Base-by-base conservation (phyloP, 2,113 vertebrate species). In the Lophotis ruficrista region DNA sequence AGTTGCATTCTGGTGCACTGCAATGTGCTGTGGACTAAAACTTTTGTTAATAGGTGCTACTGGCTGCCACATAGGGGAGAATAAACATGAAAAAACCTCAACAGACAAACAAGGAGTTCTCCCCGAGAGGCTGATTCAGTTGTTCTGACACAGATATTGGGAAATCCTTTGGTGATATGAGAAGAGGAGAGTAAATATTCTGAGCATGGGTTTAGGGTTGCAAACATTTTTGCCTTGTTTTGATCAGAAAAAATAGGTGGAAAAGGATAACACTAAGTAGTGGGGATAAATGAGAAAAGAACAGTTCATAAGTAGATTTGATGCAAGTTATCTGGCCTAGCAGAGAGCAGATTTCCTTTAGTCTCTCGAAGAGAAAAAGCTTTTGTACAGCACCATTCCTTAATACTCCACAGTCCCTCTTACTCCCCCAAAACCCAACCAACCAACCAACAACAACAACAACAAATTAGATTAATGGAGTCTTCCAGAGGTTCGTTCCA, bases 331-430 rank as follows among this genome's bases (percentile, higher is more conserved):
- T 27, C 19, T 78, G 27, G 23, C 6, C 47, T 69, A 84, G 25
- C 16, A 65, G 54, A 53, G 17, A 30, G 12, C 7, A 50, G 27
- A 15, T 69, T 56, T 94, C 23, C 30, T 89, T 48, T 23, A 47
- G 62, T 60, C 17, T 64, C 54, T 89, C 25, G 27, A 31, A 50
- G 28, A 68, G 7, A 38, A 1, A 50, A 23, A 79, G 3, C 2
- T 72, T 69, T 64, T 77, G 10, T 47, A 56, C 18, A 28, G 10
- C 43, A 60, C 4, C 14, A 33, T 65, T 89, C 33, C n/a, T 73
- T 65, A 37, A 35, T 7, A 50, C 1, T 0, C 7, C 8, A 30
- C 15, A 66, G 4, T 0, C 6, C 7, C 15, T 14, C 13, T 54
- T 20, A 22, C 7, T 65, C 0, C 4, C 15, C 9, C 14, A 62